Evolutionary conservation across 2,888 invertebrate genomes (phyloP).

Genomic region (Craniophora ligustri): DNA sequence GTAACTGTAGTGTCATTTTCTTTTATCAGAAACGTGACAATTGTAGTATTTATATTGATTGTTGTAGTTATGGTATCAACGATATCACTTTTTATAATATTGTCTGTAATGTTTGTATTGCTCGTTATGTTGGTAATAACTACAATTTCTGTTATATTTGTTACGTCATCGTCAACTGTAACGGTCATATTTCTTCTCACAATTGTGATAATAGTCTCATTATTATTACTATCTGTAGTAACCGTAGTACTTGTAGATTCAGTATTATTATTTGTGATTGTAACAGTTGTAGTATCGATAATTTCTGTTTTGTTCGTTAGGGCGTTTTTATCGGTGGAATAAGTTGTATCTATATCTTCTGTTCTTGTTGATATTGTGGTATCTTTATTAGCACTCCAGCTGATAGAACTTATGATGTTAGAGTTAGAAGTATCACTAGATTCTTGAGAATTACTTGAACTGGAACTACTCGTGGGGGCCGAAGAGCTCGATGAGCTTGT

Average conservation of each 20-base stretch:
- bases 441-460: conserved; percentile 15
- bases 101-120: conserved; percentile 31
- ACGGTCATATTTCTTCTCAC: conserved; percentile 34
- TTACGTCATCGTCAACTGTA: conserved; percentile 33
- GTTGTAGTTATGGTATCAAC: conserved; percentile 28
- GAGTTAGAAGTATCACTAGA: conserved; percentile 11
- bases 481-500: conserved; percentile 18
- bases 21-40: conserved; percentile 26
- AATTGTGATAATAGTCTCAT: conserved; percentile 33
- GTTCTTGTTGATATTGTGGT: conserved; percentile 3
- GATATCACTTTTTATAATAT: conserved; percentile 24
- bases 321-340: conserved; percentile 20
- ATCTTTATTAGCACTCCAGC: conserved; percentile 23
- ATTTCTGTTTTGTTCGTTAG: conserved; percentile 32
- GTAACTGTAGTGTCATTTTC: conserved; percentile 36
- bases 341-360: conserved; percentile 32
- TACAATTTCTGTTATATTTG: conserved; percentile 40
- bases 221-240: conserved; percentile 21
- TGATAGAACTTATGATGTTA: conserved; percentile 17
- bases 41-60: conserved; percentile 40
- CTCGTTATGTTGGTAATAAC: conserved; percentile 37
- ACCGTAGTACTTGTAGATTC: conserved; percentile 11
- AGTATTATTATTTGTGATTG: conserved; percentile 31
- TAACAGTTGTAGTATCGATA: conserved; percentile 24
- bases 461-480: conserved; percentile 21